Evolutionary conservation across 2,888 invertebrate species (phyloP).

Genomic region (Tinea semifulvella): DNA sequence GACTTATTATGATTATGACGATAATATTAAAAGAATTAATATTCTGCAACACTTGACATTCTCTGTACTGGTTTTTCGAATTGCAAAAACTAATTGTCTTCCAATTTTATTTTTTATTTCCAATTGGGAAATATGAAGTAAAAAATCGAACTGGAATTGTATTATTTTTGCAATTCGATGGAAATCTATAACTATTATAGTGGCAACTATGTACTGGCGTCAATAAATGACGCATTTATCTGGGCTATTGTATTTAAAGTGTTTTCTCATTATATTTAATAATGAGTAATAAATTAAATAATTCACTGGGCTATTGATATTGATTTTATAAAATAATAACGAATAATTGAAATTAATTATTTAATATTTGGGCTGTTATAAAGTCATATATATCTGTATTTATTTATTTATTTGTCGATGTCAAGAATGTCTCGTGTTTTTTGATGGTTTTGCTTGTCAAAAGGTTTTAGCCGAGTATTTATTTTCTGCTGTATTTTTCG

Average conservation of each 20-base stretch:
- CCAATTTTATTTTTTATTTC: not conserved
- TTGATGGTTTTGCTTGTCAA: slow-evolving; percentile 25
- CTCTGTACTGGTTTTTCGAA: slow-evolving; percentile 22
- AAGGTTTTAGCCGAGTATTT: slow-evolving; percentile 18
- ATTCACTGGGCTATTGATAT: slow-evolving; percentile 57
- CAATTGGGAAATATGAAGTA: not conserved
- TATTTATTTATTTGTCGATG: not conserved
- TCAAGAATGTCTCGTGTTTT: slow-evolving; percentile 53
- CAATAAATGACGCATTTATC: slow-evolving; percentile 28
- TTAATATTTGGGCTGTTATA: slow-evolving; percentile 46
- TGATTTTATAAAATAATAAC: slow-evolving; percentile 19
- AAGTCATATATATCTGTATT: slow-evolving; percentile 32
- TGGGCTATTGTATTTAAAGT: slow-evolving; percentile 24
- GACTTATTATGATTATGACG: slow-evolving; percentile 58
- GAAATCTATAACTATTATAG: slow-evolving; percentile 51
- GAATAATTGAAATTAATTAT: slow-evolving; percentile 35
- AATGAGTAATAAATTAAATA: slow-evolving; percentile 31
- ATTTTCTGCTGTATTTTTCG: slow-evolving; percentile 16
- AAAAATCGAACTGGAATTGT: not conserved
- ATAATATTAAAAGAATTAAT: slow-evolving; percentile 62
- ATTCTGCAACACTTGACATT: slow-evolving; percentile 67
- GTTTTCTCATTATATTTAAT: slow-evolving; percentile 29
- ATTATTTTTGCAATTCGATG: slow-evolving; percentile 14
- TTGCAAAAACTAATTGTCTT: slow-evolving; percentile 4
- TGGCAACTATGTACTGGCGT: slow-evolving; percentile 46